phyloP scores from a whole-genome alignment of 2,888 invertebrate species.

The Drosophila flavopinicola region DNA sequence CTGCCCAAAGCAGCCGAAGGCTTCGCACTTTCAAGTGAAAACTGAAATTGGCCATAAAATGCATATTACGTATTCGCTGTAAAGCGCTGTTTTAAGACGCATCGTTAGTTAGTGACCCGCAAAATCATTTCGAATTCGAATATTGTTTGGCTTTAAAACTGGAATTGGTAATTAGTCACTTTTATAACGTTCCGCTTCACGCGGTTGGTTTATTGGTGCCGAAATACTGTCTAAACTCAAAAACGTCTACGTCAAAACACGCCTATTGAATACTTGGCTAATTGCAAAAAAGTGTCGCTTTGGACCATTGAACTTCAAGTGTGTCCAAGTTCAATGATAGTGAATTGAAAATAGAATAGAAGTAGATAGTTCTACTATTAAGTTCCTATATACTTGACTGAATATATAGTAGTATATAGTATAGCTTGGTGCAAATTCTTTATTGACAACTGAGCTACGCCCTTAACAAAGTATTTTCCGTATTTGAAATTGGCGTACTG shows the following conservation, averaged over 20 bases:
- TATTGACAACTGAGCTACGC: neutral
- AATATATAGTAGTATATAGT: neutral
- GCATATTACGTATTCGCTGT: conserved; percentile 21
- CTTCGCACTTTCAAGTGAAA: neutral
- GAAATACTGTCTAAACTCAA: conserved; percentile 9
- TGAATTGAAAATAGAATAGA: neutral
- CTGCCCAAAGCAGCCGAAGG: neutral
- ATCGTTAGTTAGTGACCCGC: conserved; percentile 4
- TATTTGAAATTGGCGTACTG: neutral
- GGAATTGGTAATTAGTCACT: conserved; percentile 1
- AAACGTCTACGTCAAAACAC: neutral
- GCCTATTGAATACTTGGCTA: conserved; percentile 34
- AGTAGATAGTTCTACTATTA: neutral
- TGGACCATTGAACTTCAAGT: conserved; percentile 9
- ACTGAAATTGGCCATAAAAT: neutral
- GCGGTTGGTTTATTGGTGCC: too few species aligned
- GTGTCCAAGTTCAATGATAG: neutral
- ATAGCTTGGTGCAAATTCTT: neutral
- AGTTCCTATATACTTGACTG: neutral
- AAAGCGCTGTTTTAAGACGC: conserved; percentile 7
- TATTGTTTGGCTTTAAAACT: neutral
- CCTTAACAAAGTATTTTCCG: neutral
- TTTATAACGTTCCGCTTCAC: too few species aligned
- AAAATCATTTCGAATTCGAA: neutral
- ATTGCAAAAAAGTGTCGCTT: conserved; percentile 50